A percentile compares a stretch with the other conserved stretches of the same genome.
Conservation (phyloP, 1,140 invertebrate genomes). For the Capitella teleta region DNA sequence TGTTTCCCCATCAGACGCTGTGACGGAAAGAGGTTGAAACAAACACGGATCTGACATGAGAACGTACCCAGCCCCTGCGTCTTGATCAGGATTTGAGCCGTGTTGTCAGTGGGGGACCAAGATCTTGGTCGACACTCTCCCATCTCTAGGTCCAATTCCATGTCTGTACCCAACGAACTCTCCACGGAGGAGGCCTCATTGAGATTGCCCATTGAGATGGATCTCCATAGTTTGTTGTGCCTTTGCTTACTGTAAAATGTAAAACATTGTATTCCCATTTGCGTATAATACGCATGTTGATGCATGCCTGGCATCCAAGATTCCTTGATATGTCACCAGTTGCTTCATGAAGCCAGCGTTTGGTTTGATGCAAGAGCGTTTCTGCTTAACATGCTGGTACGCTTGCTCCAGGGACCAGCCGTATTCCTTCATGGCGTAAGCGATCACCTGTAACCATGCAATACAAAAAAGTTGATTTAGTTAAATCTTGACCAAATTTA, state of each 20-base stretch:
- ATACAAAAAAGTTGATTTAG: neutral
- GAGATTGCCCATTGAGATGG: conserved; percentile 54
- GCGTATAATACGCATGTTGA: neutral
- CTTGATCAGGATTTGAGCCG: conserved; percentile 11
- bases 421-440: conserved; percentile 95
- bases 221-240: conserved; percentile 71
- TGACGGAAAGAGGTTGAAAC: neutral
- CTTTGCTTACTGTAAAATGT: conserved; percentile 52
- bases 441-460: conserved; percentile 52
- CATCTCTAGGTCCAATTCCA: neutral
- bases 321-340: conserved; percentile 80
- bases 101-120: conserved; percentile 4
- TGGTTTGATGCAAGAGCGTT: conserved; percentile 85
- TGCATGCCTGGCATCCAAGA: conserved; percentile 79
- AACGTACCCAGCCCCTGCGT: conserved; percentile 3
- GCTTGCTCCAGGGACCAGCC: conserved; percentile 85
- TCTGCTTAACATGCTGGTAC: conserved; percentile 76
- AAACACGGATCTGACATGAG: too few species aligned
- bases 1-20: neutral
- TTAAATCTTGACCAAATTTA: neutral
- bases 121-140: neutral
- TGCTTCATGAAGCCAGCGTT: conserved; percentile 89
- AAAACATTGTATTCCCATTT: neutral
- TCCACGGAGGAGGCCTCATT: neutral
- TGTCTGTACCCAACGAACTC: neutral